Base-by-base conservation (phyloP, 2,888 invertebrate genomes). In the Abrostola triplasia region DNA sequence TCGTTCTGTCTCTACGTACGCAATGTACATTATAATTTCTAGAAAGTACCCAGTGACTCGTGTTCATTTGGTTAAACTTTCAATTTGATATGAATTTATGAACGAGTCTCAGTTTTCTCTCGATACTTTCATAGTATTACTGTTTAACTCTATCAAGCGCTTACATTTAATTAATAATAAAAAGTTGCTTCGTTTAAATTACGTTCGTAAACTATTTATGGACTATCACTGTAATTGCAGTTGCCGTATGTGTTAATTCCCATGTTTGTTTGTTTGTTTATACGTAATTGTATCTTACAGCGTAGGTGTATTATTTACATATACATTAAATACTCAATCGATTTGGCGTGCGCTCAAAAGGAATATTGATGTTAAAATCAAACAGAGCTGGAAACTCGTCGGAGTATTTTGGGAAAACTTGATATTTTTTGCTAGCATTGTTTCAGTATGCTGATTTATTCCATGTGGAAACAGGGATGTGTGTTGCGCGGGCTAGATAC, bases 41-140 rank as follows among this genome's bases (percentile, higher is more conserved):
- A 92, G 92, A 92, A 92, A 93, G 92, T 88, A 90, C 82, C 85
- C 79, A 85, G 85, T 83, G 87, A 77, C 84, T 88, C 79, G 87
- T 82, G 84, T 88, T 88, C 87, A 90, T 91, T 91, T 92, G 88
- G 87, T 89, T 90, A 89, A 91, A 92, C 92, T 92, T 92, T 92
- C 92, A 90, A 91, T 88, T 90, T 90, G 88, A 87, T 91, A 90
- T 88, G 87, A 90, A 89, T 90, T 89, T 89, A 90, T 88, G 85
- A 81, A 85, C 83, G 82, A 73, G 61, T 63, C 59, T 63, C 73
- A 77, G 83, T 88, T 91, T 88, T 90, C 88, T 86, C 89, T 87
- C 83, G 76, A 84, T 76, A 69, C 75, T 71, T 76, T 78, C 75
- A 65, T 71, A 57, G 72, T 70, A 68, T 64, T 55, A 72, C 54